A percentile compares a stretch with the other conserved stretches of the same genome.
phyloP scores from a whole-genome alignment of 2,797 vertebrate genomes.

The Amblyraja radiata region DNA sequence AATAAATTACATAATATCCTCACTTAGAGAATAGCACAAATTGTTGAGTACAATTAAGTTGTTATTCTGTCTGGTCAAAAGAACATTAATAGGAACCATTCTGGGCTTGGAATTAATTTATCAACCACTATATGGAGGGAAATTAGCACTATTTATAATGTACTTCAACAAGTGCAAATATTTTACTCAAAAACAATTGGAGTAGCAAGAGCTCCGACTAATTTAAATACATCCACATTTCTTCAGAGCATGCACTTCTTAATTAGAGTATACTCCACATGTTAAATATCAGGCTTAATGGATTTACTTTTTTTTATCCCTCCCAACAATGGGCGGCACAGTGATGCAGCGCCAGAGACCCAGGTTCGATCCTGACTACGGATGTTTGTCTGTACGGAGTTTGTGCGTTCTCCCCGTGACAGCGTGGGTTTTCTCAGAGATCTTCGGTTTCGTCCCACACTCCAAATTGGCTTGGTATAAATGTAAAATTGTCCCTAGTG shows the following conservation, averaged over 20 bases:
- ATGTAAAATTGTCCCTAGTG: too few relatives aligned
- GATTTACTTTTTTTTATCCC: background rate
- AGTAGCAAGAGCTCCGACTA: too few relatives aligned
- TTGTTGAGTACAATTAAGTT: background rate
- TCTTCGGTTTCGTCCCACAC: too few relatives aligned
- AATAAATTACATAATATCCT: background rate
- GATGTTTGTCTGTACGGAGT: too few relatives aligned
- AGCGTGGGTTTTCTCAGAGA: too few relatives aligned
- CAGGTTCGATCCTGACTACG: too few relatives aligned
- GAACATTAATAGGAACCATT: background rate
- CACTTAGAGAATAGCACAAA: background rate
- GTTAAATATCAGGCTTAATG: background rate
- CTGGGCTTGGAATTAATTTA: background rate
- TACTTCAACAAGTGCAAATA: background rate
- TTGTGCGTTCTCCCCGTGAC: too few relatives aligned
- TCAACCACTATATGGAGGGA: background rate
- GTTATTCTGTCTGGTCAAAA: background rate
- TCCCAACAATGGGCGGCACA: too few relatives aligned
- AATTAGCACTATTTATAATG: background rate
- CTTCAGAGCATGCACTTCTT: background rate
- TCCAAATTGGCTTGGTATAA: too few relatives aligned
- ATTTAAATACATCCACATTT: background rate
- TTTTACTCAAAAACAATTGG: too few relatives aligned
- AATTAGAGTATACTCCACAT: background rate
- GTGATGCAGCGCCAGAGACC: too few relatives aligned